Base-by-base conservation (phyloP, 92 coral and sea anemone genomes). In the Porites divaricata region DNA sequence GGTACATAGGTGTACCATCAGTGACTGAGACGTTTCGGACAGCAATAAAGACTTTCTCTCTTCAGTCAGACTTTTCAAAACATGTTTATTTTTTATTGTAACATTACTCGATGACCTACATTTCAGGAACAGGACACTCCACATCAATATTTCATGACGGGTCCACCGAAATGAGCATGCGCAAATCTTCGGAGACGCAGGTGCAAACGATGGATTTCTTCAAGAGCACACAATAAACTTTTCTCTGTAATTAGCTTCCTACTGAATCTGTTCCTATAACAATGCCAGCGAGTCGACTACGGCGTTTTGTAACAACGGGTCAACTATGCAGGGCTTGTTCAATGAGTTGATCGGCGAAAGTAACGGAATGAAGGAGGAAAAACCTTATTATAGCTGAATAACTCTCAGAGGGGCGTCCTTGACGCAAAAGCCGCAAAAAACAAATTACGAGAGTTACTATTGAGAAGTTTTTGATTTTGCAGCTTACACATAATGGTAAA, bases 401-500 rank as follows among this genome's bases (percentile, higher is more conserved):
- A 79, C 61, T 71, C 86, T 1, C 86, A 59, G 72, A 20, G 79
- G 86, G 86, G 79, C 23, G 71, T 26, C 53, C 72, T 25, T 82
- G 78, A 49, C 79, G 19, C 20, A 45, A 25, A 82, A 82, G 63
- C 86, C 86, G 24, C 86, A 82, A 62, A 62, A 82, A 82, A 82
- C 70, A 72, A 82, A 82, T 82, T 72, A 82, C 26, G 72, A 72
- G 79, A 82, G 79, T 82, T 62, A 82, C 86, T 59, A 82, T 75
- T 61, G 72, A 74, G 63, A 82, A 21, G 86, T 61, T 62, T 82
- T 82, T 82, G 79, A 82, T 82, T 81, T 81, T 82, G 48, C 62
- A 82, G 79, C 86, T 74, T 82, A 59, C 86, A 72, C 58, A 67
- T 50, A 58, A 78, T 78, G 77, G 77, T 53, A 85, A 85, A 85